Percentiles rank a stretch among this genome's conserved stretches.
Evolutionary conservation across 2,888 invertebrate species (phyloP).

Genomic region (Conomelus anceps): DNA sequence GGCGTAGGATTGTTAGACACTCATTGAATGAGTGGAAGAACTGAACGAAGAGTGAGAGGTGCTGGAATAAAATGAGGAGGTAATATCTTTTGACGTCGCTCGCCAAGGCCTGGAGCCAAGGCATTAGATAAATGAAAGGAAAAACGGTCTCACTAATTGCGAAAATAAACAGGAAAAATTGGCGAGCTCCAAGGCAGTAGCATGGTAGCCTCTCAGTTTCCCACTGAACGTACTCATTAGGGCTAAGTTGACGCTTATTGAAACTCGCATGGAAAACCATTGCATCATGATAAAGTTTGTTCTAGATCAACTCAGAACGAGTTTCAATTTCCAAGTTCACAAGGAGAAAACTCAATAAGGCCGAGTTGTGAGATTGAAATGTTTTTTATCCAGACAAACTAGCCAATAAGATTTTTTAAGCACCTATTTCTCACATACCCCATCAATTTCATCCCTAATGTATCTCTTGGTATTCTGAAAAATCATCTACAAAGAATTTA

Average conservation of each 20-base stretch:
- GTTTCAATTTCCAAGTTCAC: too few species aligned
- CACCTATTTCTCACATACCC: too few species aligned
- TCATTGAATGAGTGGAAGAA: not conserved
- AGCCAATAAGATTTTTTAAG: too few species aligned
- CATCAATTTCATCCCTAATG: too few species aligned
- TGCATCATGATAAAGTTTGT: too few species aligned
- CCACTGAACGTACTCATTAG: not conserved
- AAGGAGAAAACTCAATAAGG: too few species aligned
- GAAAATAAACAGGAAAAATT: constrained; percentile 16
- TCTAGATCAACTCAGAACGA: too few species aligned
- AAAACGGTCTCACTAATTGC: constrained; percentile 9
- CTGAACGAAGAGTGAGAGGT: not conserved
- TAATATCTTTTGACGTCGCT: constrained; percentile 20
- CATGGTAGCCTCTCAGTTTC: not conserved
- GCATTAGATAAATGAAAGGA: constrained; percentile 10
- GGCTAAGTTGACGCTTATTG: not conserved
- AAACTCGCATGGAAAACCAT: not conserved
- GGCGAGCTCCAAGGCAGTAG: not conserved
- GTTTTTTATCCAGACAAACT: too few species aligned
- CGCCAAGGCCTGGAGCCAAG: constrained; percentile 14
- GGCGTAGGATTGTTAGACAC: not conserved
- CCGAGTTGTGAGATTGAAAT: too few species aligned
- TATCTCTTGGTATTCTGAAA: too few species aligned
- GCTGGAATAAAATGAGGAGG: constrained; percentile 7
- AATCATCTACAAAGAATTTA: too few species aligned